Percentiles rank a stretch among this genome's conserved stretches.
Conservation (phyloP, 2,888 invertebrate species). For the Drosophila limbata region DNA sequence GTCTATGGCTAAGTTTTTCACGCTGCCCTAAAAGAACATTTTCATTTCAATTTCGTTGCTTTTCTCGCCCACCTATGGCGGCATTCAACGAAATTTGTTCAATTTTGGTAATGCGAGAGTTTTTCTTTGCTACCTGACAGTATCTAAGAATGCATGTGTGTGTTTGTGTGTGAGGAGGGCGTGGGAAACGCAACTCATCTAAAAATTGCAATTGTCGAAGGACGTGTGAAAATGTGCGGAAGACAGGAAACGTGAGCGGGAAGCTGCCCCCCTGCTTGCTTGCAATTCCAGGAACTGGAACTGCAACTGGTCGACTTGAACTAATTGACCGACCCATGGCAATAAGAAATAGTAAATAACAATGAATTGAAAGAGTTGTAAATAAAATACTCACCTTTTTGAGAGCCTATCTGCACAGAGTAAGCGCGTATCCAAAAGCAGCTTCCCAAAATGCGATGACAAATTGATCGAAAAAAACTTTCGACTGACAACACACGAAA, state of each 20-base stretch:
- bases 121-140: conserved; percentile 58
- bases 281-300: conserved; percentile 38
- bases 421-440: conserved; percentile 49
- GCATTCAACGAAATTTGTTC: conserved; percentile 57
- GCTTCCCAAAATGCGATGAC: conserved; percentile 43
- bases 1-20: conserved; percentile 54
- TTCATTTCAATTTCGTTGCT: conserved; percentile 47
- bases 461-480: conserved; percentile 50
- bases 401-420: conserved; percentile 17
- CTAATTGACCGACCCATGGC: conserved; percentile 24
- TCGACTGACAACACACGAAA: conserved; percentile 52
- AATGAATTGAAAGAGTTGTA: conserved; percentile 3
- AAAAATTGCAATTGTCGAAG: conserved; percentile 69
- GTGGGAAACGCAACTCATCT: conserved; percentile 67
- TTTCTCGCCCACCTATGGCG: conserved; percentile 68
- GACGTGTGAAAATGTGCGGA: conserved; percentile 74
- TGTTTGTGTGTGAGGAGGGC: conserved; percentile 47
- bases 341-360: conserved; percentile 23
- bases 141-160: not conserved
- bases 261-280: conserved; percentile 30
- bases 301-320: conserved; percentile 17
- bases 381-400: conserved; percentile 42
- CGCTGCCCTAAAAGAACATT: conserved; percentile 45
- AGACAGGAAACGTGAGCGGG: conserved; percentile 66
- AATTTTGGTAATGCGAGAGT: conserved; percentile 55